These are phyloP conservation scores for Portevinia maculata DNA, from an alignment of 2,888 invertebrate genomes.

Conservation along the genomic window DNA sequence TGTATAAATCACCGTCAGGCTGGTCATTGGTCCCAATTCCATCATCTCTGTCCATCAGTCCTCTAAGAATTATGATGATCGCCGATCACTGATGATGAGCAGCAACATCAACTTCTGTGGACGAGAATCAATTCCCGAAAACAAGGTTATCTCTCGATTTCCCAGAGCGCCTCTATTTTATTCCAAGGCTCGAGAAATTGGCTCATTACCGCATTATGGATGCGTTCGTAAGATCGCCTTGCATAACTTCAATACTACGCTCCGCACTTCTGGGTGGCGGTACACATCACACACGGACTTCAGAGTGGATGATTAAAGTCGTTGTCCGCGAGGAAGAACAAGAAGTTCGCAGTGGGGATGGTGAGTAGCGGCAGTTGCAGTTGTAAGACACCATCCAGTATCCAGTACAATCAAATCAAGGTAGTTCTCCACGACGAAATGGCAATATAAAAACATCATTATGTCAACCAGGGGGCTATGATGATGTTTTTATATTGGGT, in stretches of 20 bases:
- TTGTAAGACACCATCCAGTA: constrained; percentile 25
- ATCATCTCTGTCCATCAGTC: constrained; percentile 30
- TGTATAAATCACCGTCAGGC: constrained; percentile 57
- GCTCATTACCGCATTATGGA: constrained; percentile 70
- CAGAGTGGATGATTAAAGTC: constrained; percentile 52
- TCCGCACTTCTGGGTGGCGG: constrained; percentile 69
- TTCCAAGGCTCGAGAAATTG: constrained; percentile 67
- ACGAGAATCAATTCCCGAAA: constrained; percentile 21
- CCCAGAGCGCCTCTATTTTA: constrained; percentile 50
- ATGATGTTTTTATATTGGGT: constrained; percentile 72
- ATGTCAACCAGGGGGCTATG: constrained; percentile 69
- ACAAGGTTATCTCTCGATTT: constrained; percentile 59
- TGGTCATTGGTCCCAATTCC: constrained; percentile 69
- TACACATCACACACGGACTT: constrained; percentile 49
- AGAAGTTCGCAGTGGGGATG: constrained; percentile 19
- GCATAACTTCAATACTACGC: constrained; percentile 49
- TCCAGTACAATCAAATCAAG: constrained; percentile 61
- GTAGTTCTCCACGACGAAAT: constrained; percentile 45
- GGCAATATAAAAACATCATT: constrained; percentile 69
- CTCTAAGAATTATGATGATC: constrained; percentile 59
- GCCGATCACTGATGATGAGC: constrained; percentile 36
- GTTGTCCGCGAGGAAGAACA: constrained; percentile 17
- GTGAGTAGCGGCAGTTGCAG: constrained; percentile 2
- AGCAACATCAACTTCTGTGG: neutral
- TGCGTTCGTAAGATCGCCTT: constrained; percentile 54